Evolutionary conservation across 2,888 invertebrate genomes (phyloP).

Genomic region (Melanostoma scalare): DNA sequence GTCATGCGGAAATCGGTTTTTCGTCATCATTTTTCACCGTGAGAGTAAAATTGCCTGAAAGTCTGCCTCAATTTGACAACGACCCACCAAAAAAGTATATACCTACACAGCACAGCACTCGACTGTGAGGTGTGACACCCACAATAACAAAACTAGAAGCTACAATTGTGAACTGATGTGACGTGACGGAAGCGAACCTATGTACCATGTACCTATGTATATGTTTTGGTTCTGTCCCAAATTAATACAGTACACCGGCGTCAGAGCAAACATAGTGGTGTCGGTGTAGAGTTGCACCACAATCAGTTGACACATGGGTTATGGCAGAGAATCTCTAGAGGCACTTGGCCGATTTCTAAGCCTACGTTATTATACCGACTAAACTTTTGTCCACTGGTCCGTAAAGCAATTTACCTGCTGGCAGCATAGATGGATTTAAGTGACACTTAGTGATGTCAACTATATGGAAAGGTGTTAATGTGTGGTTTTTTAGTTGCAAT

Average conservation of each 20-base stretch:
- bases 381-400: slow-evolving; percentile 30
- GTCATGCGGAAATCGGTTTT: slow-evolving; percentile 62
- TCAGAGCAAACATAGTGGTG: slow-evolving; percentile 7
- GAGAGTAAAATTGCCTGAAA: background rate
- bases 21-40: slow-evolving; percentile 42
- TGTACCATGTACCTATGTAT: slow-evolving; percentile 16
- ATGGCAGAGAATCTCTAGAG: slow-evolving; percentile 22
- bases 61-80: slow-evolving; percentile 32
- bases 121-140: too few species aligned
- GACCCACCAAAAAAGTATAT: slow-evolving; percentile 2
- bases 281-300: slow-evolving; percentile 11
- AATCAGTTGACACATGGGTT: slow-evolving; percentile 39
- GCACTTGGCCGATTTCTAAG: slow-evolving; percentile 55
- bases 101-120: background rate
- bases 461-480: slow-evolving; percentile 20
- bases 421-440: slow-evolving; percentile 22
- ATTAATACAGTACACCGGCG: slow-evolving; percentile 30
- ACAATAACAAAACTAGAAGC: background rate
- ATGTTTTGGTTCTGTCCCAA: slow-evolving; percentile 23
- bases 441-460: slow-evolving; percentile 42
- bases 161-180: slow-evolving; percentile 15
- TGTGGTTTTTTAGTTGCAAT: slow-evolving; percentile 7
- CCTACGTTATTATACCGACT: slow-evolving; percentile 47
- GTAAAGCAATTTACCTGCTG: slow-evolving; percentile 10
- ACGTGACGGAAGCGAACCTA: slow-evolving; percentile 11